Evolutionary conservation across 1,140 invertebrate genomes (phyloP).

Genomic region (Caenorhabditis inopinata): DNA sequence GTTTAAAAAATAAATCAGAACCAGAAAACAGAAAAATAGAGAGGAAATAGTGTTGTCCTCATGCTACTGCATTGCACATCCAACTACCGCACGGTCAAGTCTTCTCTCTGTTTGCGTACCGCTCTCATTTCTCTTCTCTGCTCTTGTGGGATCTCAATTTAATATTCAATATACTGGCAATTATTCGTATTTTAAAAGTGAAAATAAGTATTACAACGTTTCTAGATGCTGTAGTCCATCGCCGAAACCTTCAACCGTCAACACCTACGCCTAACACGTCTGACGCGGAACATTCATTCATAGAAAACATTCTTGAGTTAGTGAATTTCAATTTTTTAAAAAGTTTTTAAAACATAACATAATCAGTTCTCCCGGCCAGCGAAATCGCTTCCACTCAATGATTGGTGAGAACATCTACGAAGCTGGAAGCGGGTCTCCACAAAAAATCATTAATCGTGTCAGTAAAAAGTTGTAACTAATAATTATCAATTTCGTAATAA

Average conservation of each 20-base stretch:
- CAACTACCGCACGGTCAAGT: too few species aligned
- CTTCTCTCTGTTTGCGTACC: too few species aligned
- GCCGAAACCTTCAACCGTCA: neutral
- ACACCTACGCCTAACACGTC: neutral
- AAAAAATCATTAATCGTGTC: neutral
- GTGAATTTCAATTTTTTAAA: neutral
- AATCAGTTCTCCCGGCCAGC: neutral
- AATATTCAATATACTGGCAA: too few species aligned
- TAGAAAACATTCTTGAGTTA: constrained; percentile 14
- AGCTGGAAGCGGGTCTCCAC: neutral
- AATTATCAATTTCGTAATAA: neutral
- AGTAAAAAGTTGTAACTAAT: neutral
- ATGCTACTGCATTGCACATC: too few species aligned
- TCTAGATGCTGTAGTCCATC: constrained; percentile 2
- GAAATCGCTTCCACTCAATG: constrained; percentile 11
- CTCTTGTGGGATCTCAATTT: too few species aligned
- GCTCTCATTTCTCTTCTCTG: too few species aligned
- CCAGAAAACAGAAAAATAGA: too few species aligned
- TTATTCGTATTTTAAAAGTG: too few species aligned
- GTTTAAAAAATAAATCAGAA: neutral
- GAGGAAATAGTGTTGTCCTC: too few species aligned
- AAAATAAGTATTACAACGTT: neutral
- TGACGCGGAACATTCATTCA: neutral
- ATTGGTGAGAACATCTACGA: constrained; percentile 2
- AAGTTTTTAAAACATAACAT: neutral